Evolutionary conservation across 2,797 vertebrate species (phyloP).

Genomic region (Columba guinea): DNA sequence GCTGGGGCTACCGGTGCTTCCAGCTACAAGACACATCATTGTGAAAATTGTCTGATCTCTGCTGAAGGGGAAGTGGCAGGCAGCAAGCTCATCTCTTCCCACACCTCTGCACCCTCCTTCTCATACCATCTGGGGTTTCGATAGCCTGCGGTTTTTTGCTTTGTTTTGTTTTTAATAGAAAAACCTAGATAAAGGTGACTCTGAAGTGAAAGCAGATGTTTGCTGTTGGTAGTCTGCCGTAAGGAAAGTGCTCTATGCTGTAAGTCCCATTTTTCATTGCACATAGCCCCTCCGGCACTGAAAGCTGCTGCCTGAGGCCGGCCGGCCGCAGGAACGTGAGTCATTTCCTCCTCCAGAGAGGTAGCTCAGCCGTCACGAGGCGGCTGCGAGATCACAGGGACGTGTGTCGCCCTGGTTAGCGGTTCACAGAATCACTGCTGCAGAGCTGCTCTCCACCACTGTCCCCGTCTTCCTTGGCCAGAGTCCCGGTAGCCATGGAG

Average conservation of each 20-base stretch:
- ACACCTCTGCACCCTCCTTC: neutral
- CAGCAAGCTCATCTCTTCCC: neutral
- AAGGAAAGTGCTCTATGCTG: rapidly evolving
- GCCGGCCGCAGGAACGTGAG: conserved; percentile 2
- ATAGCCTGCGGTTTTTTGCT: neutral
- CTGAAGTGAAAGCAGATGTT: neutral
- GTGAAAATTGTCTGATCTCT: neutral
- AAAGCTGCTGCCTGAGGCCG: neutral
- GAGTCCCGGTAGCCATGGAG: neutral
- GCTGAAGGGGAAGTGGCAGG: conserved; percentile 21
- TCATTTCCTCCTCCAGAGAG: conserved; percentile 38
- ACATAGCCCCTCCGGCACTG: neutral
- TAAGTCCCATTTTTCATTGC: neutral
- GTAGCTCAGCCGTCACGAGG: conserved; percentile 34
- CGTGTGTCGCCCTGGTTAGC: neutral
- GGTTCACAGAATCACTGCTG: neutral
- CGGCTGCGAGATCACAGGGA: neutral
- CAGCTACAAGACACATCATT: neutral
- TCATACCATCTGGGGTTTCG: neutral
- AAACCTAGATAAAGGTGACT: neutral
- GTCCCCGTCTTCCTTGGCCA: neutral
- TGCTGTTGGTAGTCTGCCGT: neutral
- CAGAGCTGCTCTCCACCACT: neutral
- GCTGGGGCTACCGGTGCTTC: neutral
- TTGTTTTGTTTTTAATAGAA: neutral